Percentiles rank a stretch among this genome's conserved stretches.
Conservation (phyloP, 2,797 vertebrate genomes). For the Champsocephalus esox region DNA sequence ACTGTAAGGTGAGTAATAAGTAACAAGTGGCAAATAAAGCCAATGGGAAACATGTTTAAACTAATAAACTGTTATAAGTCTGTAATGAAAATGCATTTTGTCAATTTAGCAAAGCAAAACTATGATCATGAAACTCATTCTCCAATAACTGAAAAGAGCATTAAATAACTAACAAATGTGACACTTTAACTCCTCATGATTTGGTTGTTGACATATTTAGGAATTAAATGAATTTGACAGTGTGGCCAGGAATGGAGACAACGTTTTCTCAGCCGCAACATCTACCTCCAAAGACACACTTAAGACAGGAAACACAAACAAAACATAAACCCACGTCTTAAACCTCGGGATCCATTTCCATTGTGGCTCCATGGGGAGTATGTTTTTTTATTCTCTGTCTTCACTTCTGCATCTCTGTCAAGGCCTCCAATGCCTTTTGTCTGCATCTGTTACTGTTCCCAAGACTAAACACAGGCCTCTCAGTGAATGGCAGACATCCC, state of each 20-base stretch:
- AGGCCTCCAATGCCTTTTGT: slow-evolving; percentile 76
- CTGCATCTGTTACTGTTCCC: slow-evolving; percentile 81
- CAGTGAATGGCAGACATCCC: slow-evolving; percentile 51
- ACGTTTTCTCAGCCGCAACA: slow-evolving; percentile 43
- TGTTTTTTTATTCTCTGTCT: slow-evolving; percentile 69
- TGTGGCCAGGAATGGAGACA: slow-evolving; percentile 36
- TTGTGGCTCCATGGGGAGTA: slow-evolving; percentile 76
- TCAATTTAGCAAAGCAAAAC: not conserved
- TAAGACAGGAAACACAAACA: slow-evolving; percentile 80
- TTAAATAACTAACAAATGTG: not conserved
- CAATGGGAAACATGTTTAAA: slow-evolving; percentile 18
- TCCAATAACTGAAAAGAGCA: not conserved
- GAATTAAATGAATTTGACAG: slow-evolving; percentile 27
- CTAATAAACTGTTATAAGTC: slow-evolving; percentile 14
- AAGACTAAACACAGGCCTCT: slow-evolving; percentile 77
- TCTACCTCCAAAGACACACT: slow-evolving; percentile 65
- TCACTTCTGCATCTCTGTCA: slow-evolving; percentile 74
- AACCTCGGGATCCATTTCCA: slow-evolving; percentile 82
- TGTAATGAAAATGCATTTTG: too few species aligned
- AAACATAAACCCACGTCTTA: slow-evolving; percentile 74
- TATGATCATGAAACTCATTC: not conserved
- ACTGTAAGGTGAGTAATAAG: slow-evolving; percentile 4
- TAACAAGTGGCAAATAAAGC: slow-evolving; percentile 26
- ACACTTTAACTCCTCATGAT: not conserved
- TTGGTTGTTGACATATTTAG: slow-evolving; percentile 18